Percentiles rank a stretch among this genome's conserved stretches.
phyloP scores from a whole-genome alignment of 2,797 vertebrate genomes.

The Anas bahamensis region DNA sequence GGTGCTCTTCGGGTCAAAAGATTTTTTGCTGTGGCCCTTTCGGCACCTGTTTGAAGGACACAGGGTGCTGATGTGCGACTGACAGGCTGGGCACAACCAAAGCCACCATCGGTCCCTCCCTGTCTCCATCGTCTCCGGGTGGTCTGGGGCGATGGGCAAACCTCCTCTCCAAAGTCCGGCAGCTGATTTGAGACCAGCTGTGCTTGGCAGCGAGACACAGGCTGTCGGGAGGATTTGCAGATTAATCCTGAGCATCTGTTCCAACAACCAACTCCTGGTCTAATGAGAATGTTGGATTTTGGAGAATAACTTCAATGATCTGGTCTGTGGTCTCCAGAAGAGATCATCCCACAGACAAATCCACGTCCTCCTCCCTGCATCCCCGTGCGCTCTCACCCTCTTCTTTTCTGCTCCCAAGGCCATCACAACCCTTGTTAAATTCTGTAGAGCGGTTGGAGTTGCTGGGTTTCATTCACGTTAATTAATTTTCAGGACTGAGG shows the following conservation, averaged over 20 bases:
- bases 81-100: background rate
- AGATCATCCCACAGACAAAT: background rate
- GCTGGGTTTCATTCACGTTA: background rate
- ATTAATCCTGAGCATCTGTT: slow-evolving; percentile 71
- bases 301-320: background rate
- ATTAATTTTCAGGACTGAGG: background rate
- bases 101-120: background rate
- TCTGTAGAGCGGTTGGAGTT: background rate
- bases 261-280: background rate
- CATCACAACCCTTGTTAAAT: background rate
- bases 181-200: background rate
- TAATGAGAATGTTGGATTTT: slow-evolving; percentile 33
- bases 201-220: slow-evolving; percentile 19
- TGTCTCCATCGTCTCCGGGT: background rate
- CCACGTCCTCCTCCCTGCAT: background rate
- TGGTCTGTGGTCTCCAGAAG: slow-evolving; percentile 40
- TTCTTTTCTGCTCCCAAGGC: background rate
- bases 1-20: background rate
- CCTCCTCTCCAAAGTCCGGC: background rate
- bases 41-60: background rate
- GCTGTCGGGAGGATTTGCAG: slow-evolving; percentile 65
- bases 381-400: background rate
- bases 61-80: background rate
- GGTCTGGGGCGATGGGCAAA: background rate
- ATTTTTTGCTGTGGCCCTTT: background rate